Evolutionary conservation across 2,113 vertebrate species (phyloP).

Genomic region (Salvelinus sp.): DNA sequence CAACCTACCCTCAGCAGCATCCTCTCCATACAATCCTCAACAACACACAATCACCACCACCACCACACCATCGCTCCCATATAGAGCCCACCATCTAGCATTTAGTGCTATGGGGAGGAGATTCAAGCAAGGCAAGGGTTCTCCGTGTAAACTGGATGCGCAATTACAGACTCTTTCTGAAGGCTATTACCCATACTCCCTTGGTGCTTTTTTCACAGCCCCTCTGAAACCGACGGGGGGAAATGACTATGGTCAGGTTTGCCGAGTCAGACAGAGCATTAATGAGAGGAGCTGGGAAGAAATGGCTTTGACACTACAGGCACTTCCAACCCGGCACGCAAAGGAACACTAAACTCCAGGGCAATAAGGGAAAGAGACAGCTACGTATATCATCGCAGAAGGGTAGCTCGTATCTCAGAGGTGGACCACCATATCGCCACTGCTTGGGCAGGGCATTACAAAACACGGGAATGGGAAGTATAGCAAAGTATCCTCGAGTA

Average conservation of each 20-base stretch:
- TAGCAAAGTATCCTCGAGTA: slow-evolving; percentile 65
- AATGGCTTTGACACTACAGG: slow-evolving; percentile 68
- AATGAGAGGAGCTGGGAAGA: slow-evolving; percentile 60
- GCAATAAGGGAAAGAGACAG: slow-evolving; percentile 71
- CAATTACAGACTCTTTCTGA: slow-evolving; percentile 71
- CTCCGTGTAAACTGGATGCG: slow-evolving; percentile 70
- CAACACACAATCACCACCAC: neutral
- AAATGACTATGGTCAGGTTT: slow-evolving; percentile 77
- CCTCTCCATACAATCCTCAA: neutral
- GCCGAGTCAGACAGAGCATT: slow-evolving; percentile 71
- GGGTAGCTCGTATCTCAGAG: slow-evolving; percentile 58
- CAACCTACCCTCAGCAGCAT: neutral
- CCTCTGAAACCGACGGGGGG: slow-evolving; percentile 58
- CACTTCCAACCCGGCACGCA: slow-evolving; percentile 66
- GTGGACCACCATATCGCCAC: slow-evolving; percentile 29
- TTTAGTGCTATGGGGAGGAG: slow-evolving; percentile 59
- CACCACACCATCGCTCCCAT: neutral
- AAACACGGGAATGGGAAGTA: slow-evolving; percentile 19
- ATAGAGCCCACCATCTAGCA: slow-evolving; percentile 53
- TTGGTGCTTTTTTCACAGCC: slow-evolving; percentile 63
- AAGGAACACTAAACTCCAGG: slow-evolving; percentile 67
- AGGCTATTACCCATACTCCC: slow-evolving; percentile 73
- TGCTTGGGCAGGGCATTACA: slow-evolving; percentile 64
- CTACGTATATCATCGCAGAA: slow-evolving; percentile 69
- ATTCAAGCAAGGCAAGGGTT: slow-evolving; percentile 21